A percentile compares a stretch with the other conserved stretches of the same genome.
These are phyloP conservation scores for Aphis craccivora DNA, from an alignment of 1,140 invertebrate genomes.

Conservation along the genomic window DNA sequence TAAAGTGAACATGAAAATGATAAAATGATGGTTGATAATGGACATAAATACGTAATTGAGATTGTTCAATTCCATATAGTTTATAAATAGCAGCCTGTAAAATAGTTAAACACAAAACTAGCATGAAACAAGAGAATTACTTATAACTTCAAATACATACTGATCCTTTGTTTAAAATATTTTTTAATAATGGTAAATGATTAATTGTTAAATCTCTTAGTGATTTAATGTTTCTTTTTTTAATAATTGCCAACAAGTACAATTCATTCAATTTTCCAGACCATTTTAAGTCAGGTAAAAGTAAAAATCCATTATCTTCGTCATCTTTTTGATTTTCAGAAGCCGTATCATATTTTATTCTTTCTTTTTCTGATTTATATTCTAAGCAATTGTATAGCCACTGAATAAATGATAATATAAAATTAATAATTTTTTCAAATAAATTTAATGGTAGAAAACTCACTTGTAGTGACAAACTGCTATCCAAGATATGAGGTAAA, in stretches of 20 bases:
- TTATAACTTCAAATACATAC: conserved; percentile 65
- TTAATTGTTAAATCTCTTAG: conserved; percentile 79
- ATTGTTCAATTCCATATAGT: conserved; percentile 77
- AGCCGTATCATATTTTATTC: conserved; percentile 72
- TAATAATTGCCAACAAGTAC: conserved; percentile 84
- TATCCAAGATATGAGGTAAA: conserved; percentile 75
- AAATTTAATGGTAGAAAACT: conserved; percentile 58
- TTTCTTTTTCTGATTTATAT: conserved; percentile 86
- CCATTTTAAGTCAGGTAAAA: conserved; percentile 95
- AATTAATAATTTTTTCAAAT: neutral
- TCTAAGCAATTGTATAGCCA: conserved; percentile 97
- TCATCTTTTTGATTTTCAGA: conserved; percentile 75
- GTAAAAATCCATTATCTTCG: conserved; percentile 81
- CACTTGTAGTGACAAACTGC: conserved; percentile 81
- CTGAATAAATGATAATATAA: conserved; percentile 68
- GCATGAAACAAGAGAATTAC: conserved; percentile 59
- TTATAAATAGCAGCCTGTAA: conserved; percentile 77
- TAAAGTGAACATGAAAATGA: conserved; percentile 95
- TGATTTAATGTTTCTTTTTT: conserved; percentile 78
- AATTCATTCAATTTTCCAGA: conserved; percentile 79
- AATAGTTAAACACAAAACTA: conserved; percentile 26
- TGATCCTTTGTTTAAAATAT: conserved; percentile 76
- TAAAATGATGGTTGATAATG: conserved; percentile 98
- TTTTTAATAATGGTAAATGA: conserved; percentile 84
- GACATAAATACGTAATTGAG: conserved; percentile 83